Evolutionary conservation across 1,140 invertebrate species (phyloP).

Genomic region (Drosophila pruinosa): DNA sequence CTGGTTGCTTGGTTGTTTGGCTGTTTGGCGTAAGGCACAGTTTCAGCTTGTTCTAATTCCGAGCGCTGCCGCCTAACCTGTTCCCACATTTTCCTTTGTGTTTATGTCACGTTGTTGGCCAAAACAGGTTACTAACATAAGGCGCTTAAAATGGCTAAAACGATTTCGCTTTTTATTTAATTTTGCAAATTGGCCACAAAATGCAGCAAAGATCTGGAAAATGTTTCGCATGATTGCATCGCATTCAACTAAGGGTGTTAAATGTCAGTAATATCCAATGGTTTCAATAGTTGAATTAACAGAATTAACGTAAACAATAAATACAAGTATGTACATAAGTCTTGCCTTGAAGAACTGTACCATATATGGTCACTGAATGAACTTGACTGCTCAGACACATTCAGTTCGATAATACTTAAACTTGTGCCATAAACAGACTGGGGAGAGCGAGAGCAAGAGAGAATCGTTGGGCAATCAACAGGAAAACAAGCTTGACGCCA

Average conservation of each 20-base stretch:
- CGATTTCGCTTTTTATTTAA: conserved; percentile 69
- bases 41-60: conserved; percentile 71
- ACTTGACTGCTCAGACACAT: background rate
- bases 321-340: background rate
- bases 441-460: background rate
- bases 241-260: conserved; percentile 20
- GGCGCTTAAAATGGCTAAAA: conserved; percentile 49
- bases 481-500: conserved; percentile 26
- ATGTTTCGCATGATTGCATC: conserved; percentile 58
- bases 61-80: conserved; percentile 63
- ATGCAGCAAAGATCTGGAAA: conserved; percentile 27
- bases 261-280: conserved; percentile 15
- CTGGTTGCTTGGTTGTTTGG: conserved; percentile 7
- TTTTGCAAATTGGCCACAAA: conserved; percentile 46
- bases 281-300: conserved; percentile 11
- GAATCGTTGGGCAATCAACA: background rate
- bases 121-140: conserved; percentile 58
- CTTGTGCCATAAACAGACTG: background rate
- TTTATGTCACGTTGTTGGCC: conserved; percentile 68
- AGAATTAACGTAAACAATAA: background rate
- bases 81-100: conserved; percentile 74
- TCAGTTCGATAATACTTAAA: conserved; percentile 7
- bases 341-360: conserved; percentile 31
- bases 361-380: conserved; percentile 29
- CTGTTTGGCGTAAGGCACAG: conserved; percentile 55